phyloP scores from a whole-genome alignment of 2,888 invertebrate genomes.

The Toxonevra muliebris region DNA sequence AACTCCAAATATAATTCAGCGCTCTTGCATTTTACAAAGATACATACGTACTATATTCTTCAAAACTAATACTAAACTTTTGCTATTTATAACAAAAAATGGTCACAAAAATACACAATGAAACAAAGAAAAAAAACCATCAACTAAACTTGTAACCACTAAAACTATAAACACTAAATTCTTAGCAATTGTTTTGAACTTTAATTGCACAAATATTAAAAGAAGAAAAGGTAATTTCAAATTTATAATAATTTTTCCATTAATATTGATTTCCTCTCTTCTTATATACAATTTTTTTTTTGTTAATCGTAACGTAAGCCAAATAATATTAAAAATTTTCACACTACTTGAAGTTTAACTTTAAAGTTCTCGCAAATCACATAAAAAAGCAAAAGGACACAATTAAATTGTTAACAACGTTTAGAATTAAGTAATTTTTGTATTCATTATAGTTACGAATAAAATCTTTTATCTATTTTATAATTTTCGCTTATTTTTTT shows the following conservation, averaged over 20 bases:
- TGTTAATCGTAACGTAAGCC: constrained; percentile 24
- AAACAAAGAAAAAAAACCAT: constrained; percentile 15
- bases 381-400: too few relatives aligned
- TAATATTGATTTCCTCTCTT: constrained; percentile 8
- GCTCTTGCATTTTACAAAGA: too few relatives aligned
- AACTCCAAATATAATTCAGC: constrained; percentile 15
- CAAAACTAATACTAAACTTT: constrained; percentile 17
- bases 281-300: constrained; percentile 35
- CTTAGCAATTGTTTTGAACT: constrained; percentile 30
- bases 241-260: constrained; percentile 18
- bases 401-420: constrained; percentile 15
- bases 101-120: constrained; percentile 9
- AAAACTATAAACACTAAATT: constrained; percentile 19
- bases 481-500: constrained; percentile 7
- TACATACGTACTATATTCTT: constrained; percentile 2
- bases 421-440: constrained; percentile 19
- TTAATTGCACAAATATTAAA: background rate
- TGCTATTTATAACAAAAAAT: constrained; percentile 35
- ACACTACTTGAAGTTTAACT: constrained; percentile 1
- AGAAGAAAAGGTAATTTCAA: constrained; percentile 12
- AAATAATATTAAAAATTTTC: constrained; percentile 16
- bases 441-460: constrained; percentile 29
- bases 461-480: constrained; percentile 23
- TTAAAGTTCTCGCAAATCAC: too few relatives aligned
- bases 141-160: constrained; percentile 15